These are phyloP conservation scores for Oligia latruncula DNA, from an alignment of 2,888 invertebrate species.

Conservation along the genomic window DNA sequence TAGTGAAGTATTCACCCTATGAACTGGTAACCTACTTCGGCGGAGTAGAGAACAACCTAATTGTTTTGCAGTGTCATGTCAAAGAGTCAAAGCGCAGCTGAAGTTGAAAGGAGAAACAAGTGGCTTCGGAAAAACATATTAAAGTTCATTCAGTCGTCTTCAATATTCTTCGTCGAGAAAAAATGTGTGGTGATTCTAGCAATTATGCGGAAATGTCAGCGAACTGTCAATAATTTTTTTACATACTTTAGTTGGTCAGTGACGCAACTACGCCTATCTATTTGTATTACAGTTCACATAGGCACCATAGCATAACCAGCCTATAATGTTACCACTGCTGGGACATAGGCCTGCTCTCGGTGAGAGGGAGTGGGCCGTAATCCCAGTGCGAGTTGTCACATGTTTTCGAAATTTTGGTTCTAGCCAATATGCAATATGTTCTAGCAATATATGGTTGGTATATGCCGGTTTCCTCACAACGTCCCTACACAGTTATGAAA, in stretches of 20 bases:
- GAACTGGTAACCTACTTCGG: slow-evolving; percentile 38
- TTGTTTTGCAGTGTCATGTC: slow-evolving; percentile 36
- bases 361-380: neutral
- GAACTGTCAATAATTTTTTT: neutral
- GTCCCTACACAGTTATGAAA: neutral
- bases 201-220: neutral
- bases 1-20: neutral
- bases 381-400: neutral
- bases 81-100: slow-evolving; percentile 37
- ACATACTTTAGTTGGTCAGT: neutral
- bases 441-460: too few species aligned
- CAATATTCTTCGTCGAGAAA: neutral
- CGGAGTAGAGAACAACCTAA: slow-evolving; percentile 27
- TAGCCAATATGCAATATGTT: too few species aligned
- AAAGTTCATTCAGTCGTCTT: neutral
- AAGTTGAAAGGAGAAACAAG: slow-evolving; percentile 16
- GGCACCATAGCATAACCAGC: neutral
- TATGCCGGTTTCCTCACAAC: neutral
- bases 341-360: neutral
- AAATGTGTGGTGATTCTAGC: too few species aligned
- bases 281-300: neutral
- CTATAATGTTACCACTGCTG: neutral
- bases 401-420: neutral
- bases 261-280: neutral
- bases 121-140: slow-evolving; percentile 18